Percentiles rank a stretch among this genome's conserved stretches.
These are phyloP conservation scores for Drosophila parvula DNA, from an alignment of 1,140 invertebrate species.

Conservation along the genomic window DNA sequence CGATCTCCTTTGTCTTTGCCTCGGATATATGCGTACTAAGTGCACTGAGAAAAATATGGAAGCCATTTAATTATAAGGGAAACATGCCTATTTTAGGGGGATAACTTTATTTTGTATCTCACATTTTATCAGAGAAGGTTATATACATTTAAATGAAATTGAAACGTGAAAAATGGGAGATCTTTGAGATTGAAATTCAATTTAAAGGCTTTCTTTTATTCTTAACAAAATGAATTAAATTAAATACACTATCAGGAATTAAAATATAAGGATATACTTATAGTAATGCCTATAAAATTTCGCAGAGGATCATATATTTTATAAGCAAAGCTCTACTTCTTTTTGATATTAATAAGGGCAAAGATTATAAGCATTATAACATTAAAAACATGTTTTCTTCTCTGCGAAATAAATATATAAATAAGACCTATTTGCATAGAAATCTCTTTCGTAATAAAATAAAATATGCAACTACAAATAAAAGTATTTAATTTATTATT, in stretches of 20 bases:
- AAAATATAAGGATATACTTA: neutral
- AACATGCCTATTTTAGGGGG: neutral
- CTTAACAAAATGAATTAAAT: neutral
- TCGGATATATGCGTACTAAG: constrained; percentile 7
- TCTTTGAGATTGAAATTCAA: no score
- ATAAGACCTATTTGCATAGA: no score
- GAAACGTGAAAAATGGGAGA: no score
- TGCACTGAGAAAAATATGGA: neutral
- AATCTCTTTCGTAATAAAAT: neutral
- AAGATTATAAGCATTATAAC: neutral
- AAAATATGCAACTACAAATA: neutral
- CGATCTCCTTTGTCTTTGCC: constrained; percentile 54
- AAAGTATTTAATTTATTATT: neutral
- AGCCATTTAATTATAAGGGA: neutral
- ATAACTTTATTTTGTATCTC: no score
- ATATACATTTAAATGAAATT: neutral
- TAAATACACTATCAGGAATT: neutral
- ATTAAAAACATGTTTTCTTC: no score
- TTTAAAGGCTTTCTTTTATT: neutral
- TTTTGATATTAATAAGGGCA: no score
- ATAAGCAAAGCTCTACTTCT: no score
- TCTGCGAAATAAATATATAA: neutral
- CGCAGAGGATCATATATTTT: no score
- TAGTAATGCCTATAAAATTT: neutral
- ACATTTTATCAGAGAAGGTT: neutral